Evolutionary conservation across 2,113 vertebrate genomes (phyloP).

Genomic region (Nothoprocta pentlandii): DNA sequence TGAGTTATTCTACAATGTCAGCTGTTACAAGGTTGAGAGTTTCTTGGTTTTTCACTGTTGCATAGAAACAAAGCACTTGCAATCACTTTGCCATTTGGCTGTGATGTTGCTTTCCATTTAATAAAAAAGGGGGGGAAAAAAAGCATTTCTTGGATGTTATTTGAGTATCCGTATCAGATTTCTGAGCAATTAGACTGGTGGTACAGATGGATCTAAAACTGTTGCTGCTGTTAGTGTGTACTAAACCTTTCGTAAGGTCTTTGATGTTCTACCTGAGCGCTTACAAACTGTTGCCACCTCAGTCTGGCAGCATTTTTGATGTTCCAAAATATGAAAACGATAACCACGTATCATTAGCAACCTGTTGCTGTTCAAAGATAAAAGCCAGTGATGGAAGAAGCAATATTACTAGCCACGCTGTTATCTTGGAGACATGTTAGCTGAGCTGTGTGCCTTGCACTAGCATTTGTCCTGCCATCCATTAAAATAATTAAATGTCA

Average conservation of each 20-base stretch:
- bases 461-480: not conserved
- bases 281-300: constrained; percentile 64
- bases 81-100: constrained; percentile 60
- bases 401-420: not conserved
- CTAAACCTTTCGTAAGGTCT: constrained; percentile 27
- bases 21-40: constrained; percentile 61
- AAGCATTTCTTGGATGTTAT: constrained; percentile 49
- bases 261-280: constrained; percentile 64
- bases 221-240: constrained; percentile 30
- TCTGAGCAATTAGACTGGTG: not conserved
- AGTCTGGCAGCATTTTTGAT: constrained; percentile 60
- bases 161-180: constrained; percentile 55
- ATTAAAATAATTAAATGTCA: constrained; percentile 38
- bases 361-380: constrained; percentile 55
- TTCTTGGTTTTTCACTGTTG: constrained; percentile 6
- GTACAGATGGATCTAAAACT: constrained; percentile 47
- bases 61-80: constrained; percentile 45
- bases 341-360: constrained; percentile 50
- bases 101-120: constrained; percentile 38
- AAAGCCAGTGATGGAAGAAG: constrained; percentile 5
- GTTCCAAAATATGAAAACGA: constrained; percentile 53
- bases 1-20: constrained; percentile 57
- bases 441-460: not conserved
- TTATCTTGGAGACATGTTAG: not conserved
- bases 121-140: not conserved